Evolutionary conservation across 1,140 invertebrate species (phyloP), one percentile per base, ranked within the genome.

Genomic region (Teleogryllus occipitalis): DNA sequence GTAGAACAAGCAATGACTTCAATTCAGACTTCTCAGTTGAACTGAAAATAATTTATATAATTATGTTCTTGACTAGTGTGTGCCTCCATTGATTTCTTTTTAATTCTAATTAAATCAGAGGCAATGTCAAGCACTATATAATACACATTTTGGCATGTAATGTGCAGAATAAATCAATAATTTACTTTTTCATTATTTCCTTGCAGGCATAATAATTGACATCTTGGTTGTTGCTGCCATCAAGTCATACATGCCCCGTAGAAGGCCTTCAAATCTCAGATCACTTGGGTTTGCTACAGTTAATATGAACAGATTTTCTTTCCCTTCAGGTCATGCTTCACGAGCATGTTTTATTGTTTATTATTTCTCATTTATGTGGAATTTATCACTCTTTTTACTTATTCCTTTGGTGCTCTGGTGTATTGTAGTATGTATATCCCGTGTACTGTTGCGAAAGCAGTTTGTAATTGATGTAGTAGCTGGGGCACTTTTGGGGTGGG

Each of bases 271-370:
- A 1, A 86, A 89, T 22, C 93, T 94, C 84, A 83, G 85, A 72
- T 80, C 82, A 74, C 92, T 95, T 81, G 89, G 90, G 87, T 89
- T 90, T 79, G 83, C 87, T 7, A 86, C 89, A 85, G 89, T 84
- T 86, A 89, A 90, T 1, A 88, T 96, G 0, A 97, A 99, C 86
- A 94, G 96, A 83, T 98, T 93, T 85, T 97, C 96, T 54, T 99
- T 99, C 86, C 98, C 97, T 47, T 98, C 97, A 0, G 98, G 98
- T 0, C 98, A 99, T 87, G 90, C 95, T 4, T 96, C 96, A n/a
- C 87, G 98, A 83, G 91, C 95, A 12, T 89, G 92, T 14, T 91
- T 95, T 84, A 86, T 99, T n/a, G 87, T 91, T 2, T 90, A 90
- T 76, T 94, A 95, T 83, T 92, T 94, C 80, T 87, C 89, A 7